Evolutionary conservation across 2,113 vertebrate species (phyloP).

Genomic region (Oreocharis arfaki): DNA sequence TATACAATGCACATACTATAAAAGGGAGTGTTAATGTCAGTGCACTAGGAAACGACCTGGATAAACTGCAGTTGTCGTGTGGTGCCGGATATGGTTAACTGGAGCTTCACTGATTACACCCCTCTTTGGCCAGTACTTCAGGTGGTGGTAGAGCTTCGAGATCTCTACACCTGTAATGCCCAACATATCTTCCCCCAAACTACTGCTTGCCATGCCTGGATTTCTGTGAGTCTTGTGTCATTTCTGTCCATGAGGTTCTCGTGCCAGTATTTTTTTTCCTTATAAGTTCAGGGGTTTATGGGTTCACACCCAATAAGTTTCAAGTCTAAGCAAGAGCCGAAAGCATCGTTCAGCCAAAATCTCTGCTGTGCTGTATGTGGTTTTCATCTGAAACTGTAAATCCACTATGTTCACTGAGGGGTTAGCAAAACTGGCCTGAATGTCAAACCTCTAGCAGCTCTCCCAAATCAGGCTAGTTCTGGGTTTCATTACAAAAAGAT

Average conservation of each 20-base stretch:
- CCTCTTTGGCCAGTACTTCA: background rate
- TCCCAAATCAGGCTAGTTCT: background rate
- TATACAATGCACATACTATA: slow-evolving; percentile 14
- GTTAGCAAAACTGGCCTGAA: slow-evolving; percentile 33
- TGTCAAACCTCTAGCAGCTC: slow-evolving; percentile 9
- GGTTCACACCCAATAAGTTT: slow-evolving; percentile 17
- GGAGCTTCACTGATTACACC: background rate
- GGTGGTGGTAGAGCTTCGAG: background rate
- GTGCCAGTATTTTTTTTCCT: background rate
- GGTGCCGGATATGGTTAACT: background rate
- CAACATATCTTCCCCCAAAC: background rate
- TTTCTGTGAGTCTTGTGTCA: background rate
- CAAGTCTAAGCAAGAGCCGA: slow-evolving; percentile 14
- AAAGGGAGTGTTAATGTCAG: background rate
- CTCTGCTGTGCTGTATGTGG: slow-evolving; percentile 5
- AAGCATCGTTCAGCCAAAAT: slow-evolving; percentile 11
- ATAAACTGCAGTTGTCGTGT: background rate
- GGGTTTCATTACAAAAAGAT: slow-evolving; percentile 45
- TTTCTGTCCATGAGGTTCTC: background rate
- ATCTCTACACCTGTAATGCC: background rate
- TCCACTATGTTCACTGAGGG: background rate
- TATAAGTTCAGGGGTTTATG: background rate
- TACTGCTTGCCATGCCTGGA: background rate
- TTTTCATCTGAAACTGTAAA: slow-evolving; percentile 34
- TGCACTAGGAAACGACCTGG: background rate